phyloP scores from a whole-genome alignment of 2,888 invertebrate genomes.

The Phlogophora meticulosa region DNA sequence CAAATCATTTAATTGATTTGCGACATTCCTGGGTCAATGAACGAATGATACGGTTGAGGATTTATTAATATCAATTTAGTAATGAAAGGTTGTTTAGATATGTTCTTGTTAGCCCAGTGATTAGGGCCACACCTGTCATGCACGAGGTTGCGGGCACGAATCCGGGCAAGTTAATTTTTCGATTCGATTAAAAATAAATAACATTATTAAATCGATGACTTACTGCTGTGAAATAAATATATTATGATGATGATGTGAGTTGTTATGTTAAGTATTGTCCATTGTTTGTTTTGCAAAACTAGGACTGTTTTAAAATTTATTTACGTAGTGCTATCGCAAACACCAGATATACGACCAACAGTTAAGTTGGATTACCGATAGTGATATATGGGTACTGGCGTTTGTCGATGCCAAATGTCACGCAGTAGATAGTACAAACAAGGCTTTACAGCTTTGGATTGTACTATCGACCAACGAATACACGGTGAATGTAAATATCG shows the following conservation, averaged over 20 bases:
- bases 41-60: slow-evolving; percentile 33
- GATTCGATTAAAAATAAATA: no score
- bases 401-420: slow-evolving; percentile 53
- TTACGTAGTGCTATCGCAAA: slow-evolving; percentile 10
- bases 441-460: slow-evolving; percentile 36
- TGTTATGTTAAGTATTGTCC: no score
- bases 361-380: slow-evolving; percentile 44
- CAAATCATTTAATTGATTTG: slow-evolving; percentile 47
- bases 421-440: slow-evolving; percentile 33
- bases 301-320: slow-evolving; percentile 18
- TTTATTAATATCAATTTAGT: slow-evolving; percentile 35
- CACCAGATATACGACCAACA: slow-evolving; percentile 18
- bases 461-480: slow-evolving; percentile 15
- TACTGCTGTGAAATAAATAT: no score
- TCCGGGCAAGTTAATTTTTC: no score
- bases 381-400: slow-evolving; percentile 36
- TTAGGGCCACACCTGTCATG: no score
- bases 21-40: slow-evolving; percentile 47
- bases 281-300: slow-evolving; percentile 4
- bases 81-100: slow-evolving; percentile 8
- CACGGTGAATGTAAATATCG: slow-evolving; percentile 16
- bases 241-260: no score
- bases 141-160: no score
- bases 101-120: no score
- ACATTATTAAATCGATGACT: no score